Evolutionary conservation across 2,888 invertebrate species (phyloP).

Genomic region (Tridacna gigas): DNA sequence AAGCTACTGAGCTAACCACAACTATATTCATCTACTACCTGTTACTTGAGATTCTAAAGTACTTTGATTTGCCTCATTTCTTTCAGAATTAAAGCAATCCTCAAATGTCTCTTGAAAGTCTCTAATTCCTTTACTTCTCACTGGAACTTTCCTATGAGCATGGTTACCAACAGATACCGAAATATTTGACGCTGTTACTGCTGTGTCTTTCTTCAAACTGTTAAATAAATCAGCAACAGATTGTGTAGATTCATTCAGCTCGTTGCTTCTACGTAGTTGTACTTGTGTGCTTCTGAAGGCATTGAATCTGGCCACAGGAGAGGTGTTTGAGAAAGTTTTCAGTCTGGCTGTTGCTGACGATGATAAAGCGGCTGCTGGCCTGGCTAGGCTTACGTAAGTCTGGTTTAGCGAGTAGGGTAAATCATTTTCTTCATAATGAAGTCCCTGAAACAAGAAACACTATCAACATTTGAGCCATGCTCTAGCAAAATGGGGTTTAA

Average conservation of each 20-base stretch:
- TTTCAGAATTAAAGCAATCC: background rate
- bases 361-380: conserved; percentile 17
- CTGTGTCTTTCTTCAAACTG: conserved; percentile 18
- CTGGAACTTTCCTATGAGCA: background rate
- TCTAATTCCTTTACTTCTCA: background rate
- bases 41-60: too few species aligned
- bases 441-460: background rate
- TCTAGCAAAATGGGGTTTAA: background rate
- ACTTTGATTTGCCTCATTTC: too few species aligned
- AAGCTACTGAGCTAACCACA: too few species aligned
- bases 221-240: conserved; percentile 31
- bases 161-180: background rate
- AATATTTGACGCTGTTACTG: background rate
- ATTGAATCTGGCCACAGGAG: conserved; percentile 12
- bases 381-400: background rate
- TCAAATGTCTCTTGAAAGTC: conserved; percentile 14
- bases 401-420: background rate
- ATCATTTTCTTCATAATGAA: background rate
- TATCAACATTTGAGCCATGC: background rate
- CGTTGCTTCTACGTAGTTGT: background rate
- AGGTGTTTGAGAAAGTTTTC: background rate
- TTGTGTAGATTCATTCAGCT: conserved; percentile 4
- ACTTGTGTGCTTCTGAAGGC: conserved; percentile 11
- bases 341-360: conserved; percentile 37
- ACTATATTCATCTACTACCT: too few species aligned